Base-by-base conservation (phyloP, 2,888 invertebrate species). In the Lagria hirta region DNA sequence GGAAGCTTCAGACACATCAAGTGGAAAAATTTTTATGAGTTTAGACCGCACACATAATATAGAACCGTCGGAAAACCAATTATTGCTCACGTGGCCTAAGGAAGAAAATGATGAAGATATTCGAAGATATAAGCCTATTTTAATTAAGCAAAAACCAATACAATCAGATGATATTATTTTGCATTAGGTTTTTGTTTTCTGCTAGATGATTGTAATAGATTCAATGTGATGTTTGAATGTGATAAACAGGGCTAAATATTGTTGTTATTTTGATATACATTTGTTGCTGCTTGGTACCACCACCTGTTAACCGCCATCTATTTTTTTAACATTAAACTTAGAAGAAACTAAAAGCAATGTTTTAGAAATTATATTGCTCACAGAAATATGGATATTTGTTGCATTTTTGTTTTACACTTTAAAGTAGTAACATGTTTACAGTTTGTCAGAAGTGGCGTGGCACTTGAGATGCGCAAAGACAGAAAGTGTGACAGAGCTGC, bases 71-170 rank as follows among this genome's bases (percentile, higher is more conserved):
- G 67, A 66, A 46, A 64, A 67, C 22, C 78, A 80, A 57, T 73
- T 76, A 47, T 68, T 80, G 22, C 71, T 81, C 26, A 75, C 78
- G 13, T 81, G 80, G 81, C 77, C 79, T 17, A 28, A 37, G 8
- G 20, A 20, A 14, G 21, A 3, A 8, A 12, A 24, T 4, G 23
- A 18, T 8, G 42, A 42, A 48, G 14, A 11, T 28, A 26, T 15
- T 33, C 16, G 23, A 15, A 27, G 16, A 16, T 34, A 13, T 34
- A 23, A 40, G 48, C 34, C 55, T 12, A 54, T 48, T 37, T 45
- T 59, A 24, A 38, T 65, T 35, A 63, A 56, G 47, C 62, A 64
- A 42, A 56, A 51, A 55, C 57, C 48, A 56, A 53, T 60, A 46
- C 65, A 61, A 54, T 55, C 62, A 28, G 60, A 64, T 38, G 65